phyloP scores from a whole-genome alignment of 1,140 invertebrate species.

The Philotrypesis tridentata region DNA sequence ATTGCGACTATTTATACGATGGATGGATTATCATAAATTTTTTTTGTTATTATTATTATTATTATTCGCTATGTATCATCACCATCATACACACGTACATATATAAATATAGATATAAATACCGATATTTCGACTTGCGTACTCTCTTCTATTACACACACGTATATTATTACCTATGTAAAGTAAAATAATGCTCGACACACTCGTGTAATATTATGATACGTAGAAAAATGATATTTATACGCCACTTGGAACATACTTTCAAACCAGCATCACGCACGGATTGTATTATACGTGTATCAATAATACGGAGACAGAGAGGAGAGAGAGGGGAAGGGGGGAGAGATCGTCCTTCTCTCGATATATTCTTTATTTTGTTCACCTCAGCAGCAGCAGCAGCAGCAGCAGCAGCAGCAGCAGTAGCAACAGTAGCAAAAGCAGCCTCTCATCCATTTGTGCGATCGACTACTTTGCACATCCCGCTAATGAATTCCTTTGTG shows the following conservation, averaged over 20 bases:
- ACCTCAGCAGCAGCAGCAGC: neutral
- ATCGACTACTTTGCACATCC: neutral
- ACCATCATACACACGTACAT: constrained; percentile 20
- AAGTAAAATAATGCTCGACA: too few relatives aligned
- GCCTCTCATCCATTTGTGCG: neutral
- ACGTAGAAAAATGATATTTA: neutral
- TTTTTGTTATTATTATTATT: neutral
- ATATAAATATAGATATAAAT: neutral
- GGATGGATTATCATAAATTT: neutral
- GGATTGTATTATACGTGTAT: too few relatives aligned
- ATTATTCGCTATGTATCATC: too few relatives aligned
- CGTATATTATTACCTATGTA: neutral
- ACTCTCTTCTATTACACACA: neutral
- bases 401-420: too few relatives aligned
- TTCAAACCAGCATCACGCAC: too few relatives aligned
- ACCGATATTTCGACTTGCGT: neutral
- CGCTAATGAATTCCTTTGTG: neutral
- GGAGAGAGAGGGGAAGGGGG: too few relatives aligned
- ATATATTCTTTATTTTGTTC: neutral
- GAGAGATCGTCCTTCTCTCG: neutral
- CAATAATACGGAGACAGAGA: too few relatives aligned
- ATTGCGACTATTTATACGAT: constrained; percentile 23
- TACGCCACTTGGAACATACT: neutral
- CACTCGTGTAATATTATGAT: too few relatives aligned
- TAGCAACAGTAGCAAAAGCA: too few relatives aligned